Evolutionary conservation across 2,797 vertebrate genomes (phyloP), one percentile per base, ranked within the genome.

Genomic region (Epinephelus malabaricus): DNA sequence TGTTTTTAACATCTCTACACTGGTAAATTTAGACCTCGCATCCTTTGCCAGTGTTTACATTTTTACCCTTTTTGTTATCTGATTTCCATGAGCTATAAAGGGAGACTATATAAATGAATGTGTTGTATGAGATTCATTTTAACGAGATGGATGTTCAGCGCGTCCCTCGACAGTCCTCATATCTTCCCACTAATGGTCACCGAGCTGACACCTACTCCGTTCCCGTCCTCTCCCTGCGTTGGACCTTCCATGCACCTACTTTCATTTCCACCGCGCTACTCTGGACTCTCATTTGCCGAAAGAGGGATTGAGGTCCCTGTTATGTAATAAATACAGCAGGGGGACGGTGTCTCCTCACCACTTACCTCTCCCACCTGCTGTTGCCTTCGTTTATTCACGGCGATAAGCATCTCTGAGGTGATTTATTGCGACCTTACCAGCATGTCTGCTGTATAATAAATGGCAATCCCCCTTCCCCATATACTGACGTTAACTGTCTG

Each of bases 321-420:
- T 92, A 92, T 86, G 84, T 88, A 92, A 93, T 89, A 84, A 82
- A 87, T 83, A 84, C 73, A 90, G 83, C 82, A 34, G 70, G 59
- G 77, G 85, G 82, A 83, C 73, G 53, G 60, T 68, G 77, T 91
- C 83, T 92, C 79, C 85, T 89, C 86, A 65, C 73, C 77, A 58
- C 81, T 75, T 77, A 86, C 83, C 80, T 88, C 81, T 78, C 78
- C 78, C 82, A 83, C 83, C 87, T 86, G 80, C 87, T 86, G 75
- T 86, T 89, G 66, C 76, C 62, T 89, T 76, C 40, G 27, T 93
- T 91, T 89, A 87, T 90, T 88, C 87, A 88, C 34, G 18, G 66
- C 7, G 72, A 92, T 93, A 92, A 90, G 87, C 86, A 92, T 92
- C 86, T 92, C 66, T 78, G 46, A 25, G 81, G 68, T 91, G 90